Conservation (phyloP, 2,113 vertebrate genomes). For the Brachypteracias leptosomus region DNA sequence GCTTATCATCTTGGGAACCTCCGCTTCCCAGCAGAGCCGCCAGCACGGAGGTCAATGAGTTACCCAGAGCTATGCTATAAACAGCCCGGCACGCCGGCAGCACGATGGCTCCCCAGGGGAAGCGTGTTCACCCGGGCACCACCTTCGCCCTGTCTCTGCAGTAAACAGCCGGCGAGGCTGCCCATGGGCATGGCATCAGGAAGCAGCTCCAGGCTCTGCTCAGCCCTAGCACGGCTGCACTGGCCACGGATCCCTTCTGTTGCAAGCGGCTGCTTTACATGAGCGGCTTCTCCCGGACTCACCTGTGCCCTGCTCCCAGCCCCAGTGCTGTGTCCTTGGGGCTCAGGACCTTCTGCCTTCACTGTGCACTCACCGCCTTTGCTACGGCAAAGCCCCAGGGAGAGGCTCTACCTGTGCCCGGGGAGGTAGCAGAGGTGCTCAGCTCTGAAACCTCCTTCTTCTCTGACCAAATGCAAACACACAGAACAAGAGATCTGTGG, state of each 20-base stretch:
- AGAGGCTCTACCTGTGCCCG: background rate
- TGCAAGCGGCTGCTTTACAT: background rate
- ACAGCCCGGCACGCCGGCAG: background rate
- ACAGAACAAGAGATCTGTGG: constrained; percentile 15
- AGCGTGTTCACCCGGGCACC: background rate
- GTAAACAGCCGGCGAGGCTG: background rate
- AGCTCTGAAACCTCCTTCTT: background rate
- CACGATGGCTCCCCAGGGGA: background rate
- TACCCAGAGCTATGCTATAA: background rate
- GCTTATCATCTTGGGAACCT: constrained; percentile 60
- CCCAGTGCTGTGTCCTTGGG: background rate
- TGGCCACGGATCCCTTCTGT: rapidly evolving
- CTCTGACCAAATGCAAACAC: background rate
- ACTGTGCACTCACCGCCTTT: background rate
- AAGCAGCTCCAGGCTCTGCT: background rate
- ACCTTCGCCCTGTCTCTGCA: background rate
- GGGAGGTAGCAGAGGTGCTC: background rate
- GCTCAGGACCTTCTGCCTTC: background rate
- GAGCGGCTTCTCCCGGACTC: background rate
- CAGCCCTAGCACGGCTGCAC: rapidly evolving
- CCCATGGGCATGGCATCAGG: background rate
- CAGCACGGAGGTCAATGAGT: constrained; percentile 31
- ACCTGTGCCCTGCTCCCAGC: background rate
- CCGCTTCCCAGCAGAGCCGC: constrained; percentile 39
- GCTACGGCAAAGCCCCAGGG: background rate